A percentile compares a stretch with the other conserved stretches of the same genome.
These are phyloP conservation scores for Drosophila seclusa DNA, from an alignment of 2,888 invertebrate genomes.

Conservation along the genomic window DNA sequence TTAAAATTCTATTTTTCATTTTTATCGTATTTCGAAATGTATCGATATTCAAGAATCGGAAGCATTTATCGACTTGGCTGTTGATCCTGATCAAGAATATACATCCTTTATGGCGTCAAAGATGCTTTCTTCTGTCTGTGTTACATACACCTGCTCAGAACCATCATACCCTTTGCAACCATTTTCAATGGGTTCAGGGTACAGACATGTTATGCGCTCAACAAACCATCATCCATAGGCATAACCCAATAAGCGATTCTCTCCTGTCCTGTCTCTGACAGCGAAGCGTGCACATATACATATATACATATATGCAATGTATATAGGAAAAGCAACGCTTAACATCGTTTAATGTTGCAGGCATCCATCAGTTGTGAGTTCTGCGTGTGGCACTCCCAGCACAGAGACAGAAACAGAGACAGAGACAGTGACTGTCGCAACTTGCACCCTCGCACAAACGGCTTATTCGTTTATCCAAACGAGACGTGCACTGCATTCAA, in stretches of 20 bases:
- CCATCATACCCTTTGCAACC: not conserved
- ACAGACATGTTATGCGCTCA: constrained; percentile 11
- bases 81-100: not conserved
- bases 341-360: constrained; percentile 49
- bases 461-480: constrained; percentile 43
- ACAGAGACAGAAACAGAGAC: not conserved
- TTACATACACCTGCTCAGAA: not conserved
- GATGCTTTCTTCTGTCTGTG: not conserved
- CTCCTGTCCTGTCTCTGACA: constrained; percentile 12
- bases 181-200: not conserved
- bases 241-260: constrained; percentile 33
- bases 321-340: constrained; percentile 19
- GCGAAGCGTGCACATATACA: constrained; percentile 24
- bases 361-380: constrained; percentile 37
- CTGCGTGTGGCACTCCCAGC: constrained; percentile 37
- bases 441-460: not conserved
- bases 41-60: not conserved
- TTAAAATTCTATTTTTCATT: not conserved
- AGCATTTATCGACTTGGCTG: not conserved
- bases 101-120: not conserved
- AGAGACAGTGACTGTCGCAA: not conserved
- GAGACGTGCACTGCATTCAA: constrained; percentile 57
- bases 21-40: not conserved
- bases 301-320: not conserved
- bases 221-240: constrained; percentile 23